Evolutionary conservation across 2,888 invertebrate genomes (phyloP), one percentile per base, ranked within the genome.

Genomic region (Tridacna gigas): DNA sequence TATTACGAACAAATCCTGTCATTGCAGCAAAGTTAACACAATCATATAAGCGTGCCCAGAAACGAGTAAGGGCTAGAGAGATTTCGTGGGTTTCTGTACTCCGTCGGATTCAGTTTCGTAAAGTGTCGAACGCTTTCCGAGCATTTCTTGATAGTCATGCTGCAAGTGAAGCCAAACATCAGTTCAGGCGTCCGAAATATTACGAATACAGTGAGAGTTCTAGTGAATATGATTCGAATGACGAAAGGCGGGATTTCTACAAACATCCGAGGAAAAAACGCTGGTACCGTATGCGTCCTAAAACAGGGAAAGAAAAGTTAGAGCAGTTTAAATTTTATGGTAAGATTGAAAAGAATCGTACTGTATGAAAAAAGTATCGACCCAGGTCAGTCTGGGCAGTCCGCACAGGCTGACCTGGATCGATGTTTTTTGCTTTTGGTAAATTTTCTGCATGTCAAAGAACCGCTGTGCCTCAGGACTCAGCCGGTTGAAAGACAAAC

Each of bases 271-370:
- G 75, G 45, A 83, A 81, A 63, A 78, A 67, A 56, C 73, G 74
- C 15, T 86, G 86, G 86, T 83, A 80, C 66, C 28, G 69, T 22
- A 75, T 73, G 45, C 79, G 74, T 47, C 61, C 86, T 11, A 66
- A 65, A 69, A 69, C 76, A 0, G 80, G 83, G 15, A 66, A 60
- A 22, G 85, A 87, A 25, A 51, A 75, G 71, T 45, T 87, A 75
- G 73, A 74, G 47, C 87, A 85, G 69, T 87, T 83, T 74, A 87
- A 84, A 63, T 89, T 87, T 69, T 87, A 82, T 74, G 86, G 89
- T 89, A 87, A 82, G 89, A 45, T 67, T 22, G 37, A 7, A 7
- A 37, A 4, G 37, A 37, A 2, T 37, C 37, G 2, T 37, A n/a
- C 37, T 37, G 37, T 4, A 37, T 37, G 2, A 4, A 37, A 37